Conservation (phyloP, 2,113 vertebrate genomes). For the Petroica traversi region DNA sequence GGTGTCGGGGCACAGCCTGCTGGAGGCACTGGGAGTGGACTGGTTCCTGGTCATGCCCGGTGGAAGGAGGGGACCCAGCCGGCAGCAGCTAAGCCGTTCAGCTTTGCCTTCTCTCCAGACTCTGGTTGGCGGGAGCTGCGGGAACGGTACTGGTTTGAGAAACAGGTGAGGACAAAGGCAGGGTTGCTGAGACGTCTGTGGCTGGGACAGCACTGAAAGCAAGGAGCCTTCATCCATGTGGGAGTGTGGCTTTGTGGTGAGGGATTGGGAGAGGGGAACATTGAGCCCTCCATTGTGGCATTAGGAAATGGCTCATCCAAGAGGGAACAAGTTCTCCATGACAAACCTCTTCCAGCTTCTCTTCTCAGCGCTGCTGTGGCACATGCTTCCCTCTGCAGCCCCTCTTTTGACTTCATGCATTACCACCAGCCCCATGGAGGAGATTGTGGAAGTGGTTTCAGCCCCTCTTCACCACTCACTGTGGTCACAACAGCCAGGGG, state of each 20-base stretch:
- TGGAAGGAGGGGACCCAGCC: constrained; percentile 98
- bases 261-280: not conserved
- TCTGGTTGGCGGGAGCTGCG: constrained; percentile 89
- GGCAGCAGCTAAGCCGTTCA: constrained; percentile 98
- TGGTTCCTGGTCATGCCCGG: constrained; percentile 92
- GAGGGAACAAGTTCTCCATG: fast-evolving
- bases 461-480: not conserved
- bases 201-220: not conserved
- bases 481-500: not conserved
- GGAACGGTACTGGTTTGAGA: constrained; percentile 90
- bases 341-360: not conserved
- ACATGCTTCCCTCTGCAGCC: not conserved
- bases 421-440: not conserved
- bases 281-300: not conserved
- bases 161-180: constrained; percentile 81
- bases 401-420: not conserved
- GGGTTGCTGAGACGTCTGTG: not conserved
- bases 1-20: constrained; percentile 65
- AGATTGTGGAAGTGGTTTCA: not conserved
- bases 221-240: fast-evolving
- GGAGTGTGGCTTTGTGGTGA: not conserved
- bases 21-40: constrained; percentile 72
- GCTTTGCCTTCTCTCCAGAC: constrained; percentile 97
- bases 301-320: not conserved
- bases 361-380: not conserved